A percentile compares a stretch with the other conserved stretches of the same genome.
These are phyloP conservation scores for Sesia apiformis DNA, from an alignment of 2,888 invertebrate species.

Conservation along the genomic window DNA sequence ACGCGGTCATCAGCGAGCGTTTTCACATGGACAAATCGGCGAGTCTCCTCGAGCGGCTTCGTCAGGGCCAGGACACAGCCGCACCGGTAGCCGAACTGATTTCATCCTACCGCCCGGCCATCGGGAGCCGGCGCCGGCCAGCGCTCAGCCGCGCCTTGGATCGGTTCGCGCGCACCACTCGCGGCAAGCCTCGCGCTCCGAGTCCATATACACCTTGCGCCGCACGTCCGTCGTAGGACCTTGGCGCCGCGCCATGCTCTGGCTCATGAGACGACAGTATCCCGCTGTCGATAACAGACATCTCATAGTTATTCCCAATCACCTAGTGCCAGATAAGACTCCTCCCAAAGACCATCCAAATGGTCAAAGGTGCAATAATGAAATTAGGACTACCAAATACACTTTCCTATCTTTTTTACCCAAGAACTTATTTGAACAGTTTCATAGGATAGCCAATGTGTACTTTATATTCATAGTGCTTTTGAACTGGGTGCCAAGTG, in stretches of 20 bases:
- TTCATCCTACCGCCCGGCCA: slow-evolving; percentile 92
- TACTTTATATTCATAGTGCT: slow-evolving; percentile 98
- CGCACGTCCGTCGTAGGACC: slow-evolving; percentile 81
- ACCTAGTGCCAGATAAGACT: slow-evolving; percentile 86
- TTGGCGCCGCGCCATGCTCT: slow-evolving; percentile 79
- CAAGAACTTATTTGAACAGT: slow-evolving; percentile 96
- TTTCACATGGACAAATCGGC: slow-evolving; percentile 90
- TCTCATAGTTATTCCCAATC: slow-evolving; percentile 87
- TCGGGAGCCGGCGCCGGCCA: slow-evolving; percentile 75
- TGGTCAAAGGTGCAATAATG: slow-evolving; percentile 86
- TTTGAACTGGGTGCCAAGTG: slow-evolving; percentile 95
- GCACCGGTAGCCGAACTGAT: slow-evolving; percentile 90
- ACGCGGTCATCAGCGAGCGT: slow-evolving; percentile 87
- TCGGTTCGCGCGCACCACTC: slow-evolving; percentile 78
- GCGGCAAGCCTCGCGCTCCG: slow-evolving; percentile 90
- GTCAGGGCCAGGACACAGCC: slow-evolving; percentile 80
- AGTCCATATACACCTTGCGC: slow-evolving; percentile 91
- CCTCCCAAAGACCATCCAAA: slow-evolving; percentile 88
- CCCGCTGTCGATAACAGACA: slow-evolving; percentile 80
- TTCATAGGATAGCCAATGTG: slow-evolving; percentile 97
- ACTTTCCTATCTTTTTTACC: slow-evolving; percentile 94
- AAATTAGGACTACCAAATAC: slow-evolving; percentile 96
- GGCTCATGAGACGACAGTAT: slow-evolving; percentile 76
- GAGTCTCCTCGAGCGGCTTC: slow-evolving; percentile 64
- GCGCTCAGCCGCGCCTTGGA: slow-evolving; percentile 61